phyloP scores from a whole-genome alignment of 2,797 vertebrate genomes.

The Lepilemur septentrionalis region DNA sequence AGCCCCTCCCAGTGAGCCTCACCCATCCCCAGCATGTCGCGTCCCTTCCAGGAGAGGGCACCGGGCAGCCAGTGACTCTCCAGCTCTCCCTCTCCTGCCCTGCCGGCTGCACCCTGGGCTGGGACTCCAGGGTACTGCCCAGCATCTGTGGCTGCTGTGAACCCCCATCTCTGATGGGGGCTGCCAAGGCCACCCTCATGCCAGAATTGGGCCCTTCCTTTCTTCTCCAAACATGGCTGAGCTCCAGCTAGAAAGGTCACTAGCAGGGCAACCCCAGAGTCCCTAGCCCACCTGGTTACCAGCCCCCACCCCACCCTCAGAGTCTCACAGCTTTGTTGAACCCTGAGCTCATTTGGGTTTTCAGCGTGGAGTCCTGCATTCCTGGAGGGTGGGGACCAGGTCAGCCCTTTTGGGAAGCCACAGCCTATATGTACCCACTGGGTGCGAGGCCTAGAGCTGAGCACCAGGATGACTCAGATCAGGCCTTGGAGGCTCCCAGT shows the following conservation, averaged over 20 bases:
- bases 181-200: background rate
- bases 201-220: background rate
- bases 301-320: background rate
- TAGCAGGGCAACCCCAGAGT: background rate
- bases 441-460: background rate
- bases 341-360: background rate
- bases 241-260: background rate
- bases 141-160: background rate
- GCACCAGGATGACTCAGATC: conserved; percentile 59
- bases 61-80: background rate
- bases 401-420: background rate
- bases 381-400: background rate
- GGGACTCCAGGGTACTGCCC: background rate
- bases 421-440: background rate
- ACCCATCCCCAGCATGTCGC: background rate
- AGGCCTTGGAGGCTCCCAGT: background rate
- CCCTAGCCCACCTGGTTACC: background rate
- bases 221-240: background rate
- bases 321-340: background rate
- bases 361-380: background rate
- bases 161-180: background rate
- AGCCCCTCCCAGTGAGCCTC: background rate
- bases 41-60: background rate
- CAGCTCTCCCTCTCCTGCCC: background rate
- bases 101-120: background rate